phyloP scores from a whole-genome alignment of 1,140 invertebrate genomes.

The Drosophila ogumai region DNA sequence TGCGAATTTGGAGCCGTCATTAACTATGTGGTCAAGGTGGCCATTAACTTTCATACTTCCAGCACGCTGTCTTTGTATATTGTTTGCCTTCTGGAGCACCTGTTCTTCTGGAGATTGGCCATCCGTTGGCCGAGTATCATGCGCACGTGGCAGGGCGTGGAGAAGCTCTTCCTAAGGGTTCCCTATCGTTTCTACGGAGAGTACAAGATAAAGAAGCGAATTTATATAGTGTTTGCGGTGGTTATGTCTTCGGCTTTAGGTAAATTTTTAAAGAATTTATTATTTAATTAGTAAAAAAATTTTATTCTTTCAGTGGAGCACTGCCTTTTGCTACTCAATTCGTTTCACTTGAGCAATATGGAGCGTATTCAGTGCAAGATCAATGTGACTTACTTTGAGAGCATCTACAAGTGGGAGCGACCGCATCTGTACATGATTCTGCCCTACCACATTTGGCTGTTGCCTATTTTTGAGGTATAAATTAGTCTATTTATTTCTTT shows the following conservation, averaged over 20 bases:
- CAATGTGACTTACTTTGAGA: slow-evolving; percentile 70
- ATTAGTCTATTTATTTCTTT: background rate
- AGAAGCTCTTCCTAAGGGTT: slow-evolving; percentile 66
- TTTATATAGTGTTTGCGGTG: slow-evolving; percentile 60
- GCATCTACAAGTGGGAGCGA: slow-evolving; percentile 73
- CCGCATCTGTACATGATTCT: slow-evolving; percentile 67
- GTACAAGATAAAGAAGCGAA: slow-evolving; percentile 69
- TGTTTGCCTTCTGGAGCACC: slow-evolving; percentile 74
- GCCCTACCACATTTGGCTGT: slow-evolving; percentile 63
- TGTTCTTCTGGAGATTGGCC: slow-evolving; percentile 78
- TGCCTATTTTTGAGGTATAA: slow-evolving; percentile 66
- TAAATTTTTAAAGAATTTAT: slow-evolving; percentile 11
- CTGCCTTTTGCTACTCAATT: slow-evolving; percentile 62
- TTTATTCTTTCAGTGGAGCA: slow-evolving; percentile 58
- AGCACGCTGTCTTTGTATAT: slow-evolving; percentile 69
- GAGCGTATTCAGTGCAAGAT: slow-evolving; percentile 75
- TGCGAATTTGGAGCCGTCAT: slow-evolving; percentile 67
- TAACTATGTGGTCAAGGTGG: slow-evolving; percentile 47
- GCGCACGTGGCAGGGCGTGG: slow-evolving; percentile 59
- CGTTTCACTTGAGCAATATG: slow-evolving; percentile 69
- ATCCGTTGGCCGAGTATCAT: slow-evolving; percentile 72
- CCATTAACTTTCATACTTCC: slow-evolving; percentile 70
- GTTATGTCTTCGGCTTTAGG: slow-evolving; percentile 68
- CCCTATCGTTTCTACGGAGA: slow-evolving; percentile 76
- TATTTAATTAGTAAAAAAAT: background rate